phyloP scores from a whole-genome alignment of 2,888 invertebrate genomes.

The Phanerotoma sp. region DNA sequence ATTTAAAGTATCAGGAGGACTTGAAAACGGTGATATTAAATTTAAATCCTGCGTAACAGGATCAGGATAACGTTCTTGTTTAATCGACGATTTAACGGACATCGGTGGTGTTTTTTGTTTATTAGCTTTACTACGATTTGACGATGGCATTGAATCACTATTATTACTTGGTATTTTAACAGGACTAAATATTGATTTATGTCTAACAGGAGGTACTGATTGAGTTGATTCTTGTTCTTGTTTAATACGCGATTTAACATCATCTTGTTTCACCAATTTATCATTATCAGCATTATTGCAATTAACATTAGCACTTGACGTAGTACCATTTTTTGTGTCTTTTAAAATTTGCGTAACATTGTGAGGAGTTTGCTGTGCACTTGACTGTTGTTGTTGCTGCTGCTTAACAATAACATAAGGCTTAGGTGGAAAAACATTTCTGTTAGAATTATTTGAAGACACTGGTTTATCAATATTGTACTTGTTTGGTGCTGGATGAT shows the following conservation, averaged over 20 bases:
- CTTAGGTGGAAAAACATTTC: background rate
- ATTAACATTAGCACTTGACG: constrained; percentile 23
- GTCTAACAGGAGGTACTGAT: constrained; percentile 38
- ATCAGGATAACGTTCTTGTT: constrained; percentile 39
- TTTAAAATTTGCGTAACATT: constrained; percentile 41
- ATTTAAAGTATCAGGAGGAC: too few relatives aligned
- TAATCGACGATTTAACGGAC: constrained; percentile 37
- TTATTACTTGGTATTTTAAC: constrained; percentile 63
- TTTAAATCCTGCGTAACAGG: constrained; percentile 26
- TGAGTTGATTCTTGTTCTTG: constrained; percentile 36
- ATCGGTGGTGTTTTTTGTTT: constrained; percentile 61
- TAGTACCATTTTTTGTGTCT: constrained; percentile 42
- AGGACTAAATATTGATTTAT: constrained; percentile 66
- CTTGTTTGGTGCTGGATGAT: constrained; percentile 37
- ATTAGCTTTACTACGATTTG: constrained; percentile 57
- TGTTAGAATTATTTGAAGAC: constrained; percentile 5
- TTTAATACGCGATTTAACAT: too few relatives aligned
- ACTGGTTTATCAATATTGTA: constrained; percentile 20
- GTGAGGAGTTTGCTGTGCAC: constrained; percentile 29
- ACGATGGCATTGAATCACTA: constrained; percentile 54
- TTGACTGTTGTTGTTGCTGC: constrained; percentile 2
- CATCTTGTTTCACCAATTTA: constrained; percentile 52
- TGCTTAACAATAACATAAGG: background rate
- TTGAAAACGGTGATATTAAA: constrained; percentile 39
- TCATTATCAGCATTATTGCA: constrained; percentile 31